Conservation (phyloP, 2,113 vertebrate species). For the Ursus arctos region DNA sequence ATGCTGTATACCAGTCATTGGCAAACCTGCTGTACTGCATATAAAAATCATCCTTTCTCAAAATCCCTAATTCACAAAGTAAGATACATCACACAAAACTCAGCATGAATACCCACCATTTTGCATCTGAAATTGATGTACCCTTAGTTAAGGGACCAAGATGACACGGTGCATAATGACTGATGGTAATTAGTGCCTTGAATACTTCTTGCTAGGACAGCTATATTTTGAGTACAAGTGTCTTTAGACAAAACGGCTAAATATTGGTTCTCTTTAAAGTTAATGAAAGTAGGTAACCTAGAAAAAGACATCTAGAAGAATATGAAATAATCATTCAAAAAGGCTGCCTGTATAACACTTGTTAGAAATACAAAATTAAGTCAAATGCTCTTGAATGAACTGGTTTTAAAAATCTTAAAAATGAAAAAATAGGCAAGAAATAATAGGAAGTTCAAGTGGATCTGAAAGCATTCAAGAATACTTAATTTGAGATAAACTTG, state of each 20-base stretch:
- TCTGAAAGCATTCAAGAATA: constrained; percentile 56
- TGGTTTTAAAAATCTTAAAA: constrained; percentile 54
- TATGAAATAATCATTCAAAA: constrained; percentile 48
- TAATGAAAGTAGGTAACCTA: constrained; percentile 51
- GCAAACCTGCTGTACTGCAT: neutral
- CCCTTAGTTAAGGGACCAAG: constrained; percentile 32
- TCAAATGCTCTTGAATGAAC: constrained; percentile 43
- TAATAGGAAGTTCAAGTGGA: neutral
- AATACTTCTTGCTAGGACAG: constrained; percentile 43
- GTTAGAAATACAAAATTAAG: constrained; percentile 66
- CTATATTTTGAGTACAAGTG: constrained; percentile 55
- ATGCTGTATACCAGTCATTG: neutral
- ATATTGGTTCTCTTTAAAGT: constrained; percentile 73
- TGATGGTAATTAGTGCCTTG: constrained; percentile 62
- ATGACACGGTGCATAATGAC: constrained; percentile 31
- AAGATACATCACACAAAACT: constrained; percentile 45
- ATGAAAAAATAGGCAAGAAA: neutral
- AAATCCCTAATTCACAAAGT: constrained; percentile 40
- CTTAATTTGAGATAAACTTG: constrained; percentile 39
- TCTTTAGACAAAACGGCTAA: constrained; percentile 53
- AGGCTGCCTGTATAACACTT: neutral
- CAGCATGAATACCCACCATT: neutral
- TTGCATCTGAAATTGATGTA: constrained; percentile 52
- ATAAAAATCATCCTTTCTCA: constrained; percentile 10
- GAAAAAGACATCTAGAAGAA: constrained; percentile 47